Evolutionary conservation across 2,888 invertebrate genomes (phyloP), one percentile per base, ranked within the genome.

Genomic region (Xylota segnis): DNA sequence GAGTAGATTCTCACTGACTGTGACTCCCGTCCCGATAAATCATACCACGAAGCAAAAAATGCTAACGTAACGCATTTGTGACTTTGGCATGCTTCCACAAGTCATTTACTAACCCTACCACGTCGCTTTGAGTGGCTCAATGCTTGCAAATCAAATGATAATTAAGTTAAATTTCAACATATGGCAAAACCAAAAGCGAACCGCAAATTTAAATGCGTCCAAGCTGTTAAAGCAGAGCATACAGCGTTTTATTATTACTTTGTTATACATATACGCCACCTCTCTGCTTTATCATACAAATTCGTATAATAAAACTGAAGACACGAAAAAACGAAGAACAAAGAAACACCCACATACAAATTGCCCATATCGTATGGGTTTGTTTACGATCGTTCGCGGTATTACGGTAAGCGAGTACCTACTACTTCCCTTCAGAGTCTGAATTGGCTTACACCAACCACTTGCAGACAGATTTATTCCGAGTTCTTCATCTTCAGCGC

Each of bases 341-440:
- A 68, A 68, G 59, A 61, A 54, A 74, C 74, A 74, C 81, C 74
- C 74, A 81, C 79, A 54, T 45, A 63, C 43, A 65, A 79, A 79
- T 32, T 66, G 66, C 18, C 32, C 52, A 16, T 81, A 68, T 58
- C 63, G 58, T 56, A 47, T 18, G 59, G 61, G 54, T 74, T 74
- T 74, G 81, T 68, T 81, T 75, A 75, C 68, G 68, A 61, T 65
- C 45, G 34, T 68, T 37, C 34, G 32, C 29, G n/a, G 34, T 59
- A 68, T 23, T 23, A 56, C 61, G 59, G 66, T 29, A 61, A 70
- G 34, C 45, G 68, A 81, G 29, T 61, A 68, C n/a, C 40, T 40
- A 40, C 40, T 40, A 40, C 68, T 81, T 63, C 56, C 54, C 61
- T 54, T 23, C 43, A 54, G 52, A 43, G 37, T 66, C 45, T 61